phyloP scores from a whole-genome alignment of 2,888 invertebrate species.

The Adelphocoris suturalis region DNA sequence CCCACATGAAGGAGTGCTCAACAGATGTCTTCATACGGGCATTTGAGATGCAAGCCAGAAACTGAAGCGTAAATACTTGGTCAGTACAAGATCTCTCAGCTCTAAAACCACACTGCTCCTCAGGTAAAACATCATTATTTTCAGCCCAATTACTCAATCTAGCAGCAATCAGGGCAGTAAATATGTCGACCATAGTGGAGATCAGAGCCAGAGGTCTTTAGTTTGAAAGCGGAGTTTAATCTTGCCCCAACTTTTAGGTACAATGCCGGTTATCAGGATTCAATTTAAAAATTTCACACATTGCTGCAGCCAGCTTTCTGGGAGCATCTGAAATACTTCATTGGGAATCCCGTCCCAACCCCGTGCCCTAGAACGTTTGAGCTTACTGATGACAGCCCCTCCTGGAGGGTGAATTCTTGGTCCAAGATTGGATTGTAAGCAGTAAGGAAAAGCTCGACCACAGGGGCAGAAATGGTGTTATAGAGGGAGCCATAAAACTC shows the following conservation, averaged over 20 bases:
- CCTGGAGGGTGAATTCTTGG: not conserved
- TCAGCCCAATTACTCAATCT: conserved; percentile 15
- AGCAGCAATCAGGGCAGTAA: not conserved
- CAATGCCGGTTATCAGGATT: not conserved
- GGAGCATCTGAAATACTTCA: not conserved
- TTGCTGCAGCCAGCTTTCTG: not conserved
- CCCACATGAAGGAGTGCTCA: too few species aligned
- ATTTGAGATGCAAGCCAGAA: not conserved
- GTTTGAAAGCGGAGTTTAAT: not conserved
- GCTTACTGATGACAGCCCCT: not conserved
- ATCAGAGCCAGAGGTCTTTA: not conserved
- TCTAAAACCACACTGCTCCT: conserved; percentile 21
- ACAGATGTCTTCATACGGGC: not conserved
- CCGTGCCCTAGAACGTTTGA: not conserved
- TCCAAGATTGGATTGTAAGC: not conserved
- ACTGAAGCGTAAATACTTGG: not conserved
- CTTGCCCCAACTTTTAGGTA: not conserved
- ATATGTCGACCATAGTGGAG: not conserved
- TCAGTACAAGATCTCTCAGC: not conserved
- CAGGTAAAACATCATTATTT: not conserved
- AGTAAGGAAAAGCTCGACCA: not conserved
- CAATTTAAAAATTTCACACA: not conserved
- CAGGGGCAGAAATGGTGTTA: not conserved
- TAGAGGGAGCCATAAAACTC: conserved; percentile 30
- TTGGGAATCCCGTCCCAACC: conserved; percentile 14